phyloP scores from a whole-genome alignment of 2,113 vertebrate genomes.

The Dendrocopos noguchii region DNA sequence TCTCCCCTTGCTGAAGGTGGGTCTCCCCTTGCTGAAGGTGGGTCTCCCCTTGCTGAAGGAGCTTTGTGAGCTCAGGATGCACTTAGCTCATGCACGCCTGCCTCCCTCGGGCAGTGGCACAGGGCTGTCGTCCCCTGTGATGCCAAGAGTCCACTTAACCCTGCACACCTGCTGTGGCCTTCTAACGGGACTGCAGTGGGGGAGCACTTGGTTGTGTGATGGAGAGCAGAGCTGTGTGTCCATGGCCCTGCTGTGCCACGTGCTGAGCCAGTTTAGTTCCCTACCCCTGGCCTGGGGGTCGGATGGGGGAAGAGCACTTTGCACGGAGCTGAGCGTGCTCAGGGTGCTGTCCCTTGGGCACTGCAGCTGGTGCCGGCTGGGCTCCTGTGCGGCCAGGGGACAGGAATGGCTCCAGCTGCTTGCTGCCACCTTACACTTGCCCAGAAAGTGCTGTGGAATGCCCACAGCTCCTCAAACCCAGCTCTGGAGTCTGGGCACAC shows the following conservation, averaged over 20 bases:
- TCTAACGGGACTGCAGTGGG: too few species aligned
- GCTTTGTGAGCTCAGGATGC: not conserved
- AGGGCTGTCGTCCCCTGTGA: not conserved
- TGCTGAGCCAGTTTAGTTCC: not conserved
- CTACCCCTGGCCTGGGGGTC: not conserved
- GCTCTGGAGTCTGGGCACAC: too few species aligned
- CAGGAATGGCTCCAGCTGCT: not conserved
- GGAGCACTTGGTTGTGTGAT: not conserved
- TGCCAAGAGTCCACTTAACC: rapidly evolving
- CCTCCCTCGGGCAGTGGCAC: not conserved
- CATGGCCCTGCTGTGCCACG: not conserved
- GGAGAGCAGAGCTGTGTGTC: not conserved
- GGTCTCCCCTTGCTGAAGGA: not conserved
- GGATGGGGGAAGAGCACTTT: not conserved
- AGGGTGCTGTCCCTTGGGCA: not conserved
- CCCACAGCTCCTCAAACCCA: too few species aligned
- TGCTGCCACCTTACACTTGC: too few species aligned
- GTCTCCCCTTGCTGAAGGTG: not conserved
- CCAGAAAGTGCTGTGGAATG: too few species aligned
- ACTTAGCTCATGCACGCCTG: not conserved
- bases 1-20: not conserved
- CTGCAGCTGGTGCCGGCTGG: not conserved
- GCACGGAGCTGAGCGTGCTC: not conserved
- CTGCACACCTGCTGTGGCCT: too few species aligned
- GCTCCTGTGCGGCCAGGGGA: too few species aligned